phyloP scores from a whole-genome alignment of 2,113 vertebrate genomes.

The Cyphomyrus plagiostoma region DNA sequence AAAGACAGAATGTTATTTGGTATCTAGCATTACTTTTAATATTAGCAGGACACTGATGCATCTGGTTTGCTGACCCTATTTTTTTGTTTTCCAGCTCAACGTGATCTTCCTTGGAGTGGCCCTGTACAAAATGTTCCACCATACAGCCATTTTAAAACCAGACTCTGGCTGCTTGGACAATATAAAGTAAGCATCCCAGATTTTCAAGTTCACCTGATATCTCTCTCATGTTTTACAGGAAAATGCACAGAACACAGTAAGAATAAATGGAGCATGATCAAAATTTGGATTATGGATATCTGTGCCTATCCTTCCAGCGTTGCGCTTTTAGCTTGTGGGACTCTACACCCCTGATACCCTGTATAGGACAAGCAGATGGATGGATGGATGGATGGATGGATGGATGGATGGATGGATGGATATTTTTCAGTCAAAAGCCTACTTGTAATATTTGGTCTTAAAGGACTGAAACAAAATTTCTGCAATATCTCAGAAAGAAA shows the following conservation, averaged over 20 bases:
- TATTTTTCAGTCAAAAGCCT: not conserved
- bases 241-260: not conserved
- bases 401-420: not conserved
- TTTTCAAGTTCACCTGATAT: no score
- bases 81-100: slow-evolving; percentile 78
- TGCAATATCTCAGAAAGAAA: not conserved
- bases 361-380: not conserved
- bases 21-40: not conserved
- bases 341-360: not conserved
- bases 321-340: not conserved
- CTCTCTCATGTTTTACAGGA: not conserved
- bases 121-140: slow-evolving; percentile 99
- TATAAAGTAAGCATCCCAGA: slow-evolving; percentile 87
- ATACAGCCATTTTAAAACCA: slow-evolving; percentile 96
- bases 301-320: not conserved
- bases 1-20: not conserved
- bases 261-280: not conserved
- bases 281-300: not conserved
- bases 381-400: not conserved
- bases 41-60: not conserved
- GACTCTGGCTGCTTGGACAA: slow-evolving; percentile 98
- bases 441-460: not conserved
- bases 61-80: not conserved
- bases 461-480: not conserved
- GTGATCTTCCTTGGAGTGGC: slow-evolving; percentile 98